Evolutionary conservation across 2,888 invertebrate species (phyloP).

Genomic region (Deroplatys truncata): DNA sequence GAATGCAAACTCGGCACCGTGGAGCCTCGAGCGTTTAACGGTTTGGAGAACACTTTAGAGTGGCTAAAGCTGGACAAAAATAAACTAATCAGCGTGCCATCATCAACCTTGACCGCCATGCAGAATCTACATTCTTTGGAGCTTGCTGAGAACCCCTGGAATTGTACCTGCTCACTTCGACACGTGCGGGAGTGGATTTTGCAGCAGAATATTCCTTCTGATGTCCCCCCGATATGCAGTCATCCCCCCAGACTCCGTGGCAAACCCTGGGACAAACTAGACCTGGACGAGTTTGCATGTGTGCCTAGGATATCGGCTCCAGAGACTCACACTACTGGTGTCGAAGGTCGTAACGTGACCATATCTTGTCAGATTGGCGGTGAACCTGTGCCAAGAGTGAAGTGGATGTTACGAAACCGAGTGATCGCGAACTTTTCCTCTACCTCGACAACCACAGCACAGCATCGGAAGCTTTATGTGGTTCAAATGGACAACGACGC

Average conservation of each 20-base stretch:
- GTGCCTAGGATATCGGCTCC: slow-evolving; percentile 63
- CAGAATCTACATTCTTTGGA: slow-evolving; percentile 69
- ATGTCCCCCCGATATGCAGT: slow-evolving; percentile 65
- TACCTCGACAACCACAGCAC: neutral
- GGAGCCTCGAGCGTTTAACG: slow-evolving; percentile 64
- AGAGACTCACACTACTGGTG: slow-evolving; percentile 57
- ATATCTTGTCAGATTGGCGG: slow-evolving; percentile 67
- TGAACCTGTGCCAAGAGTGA: slow-evolving; percentile 66
- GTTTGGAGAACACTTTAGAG: slow-evolving; percentile 67
- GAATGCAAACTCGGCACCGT: slow-evolving; percentile 66
- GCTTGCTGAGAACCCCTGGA: slow-evolving; percentile 76
- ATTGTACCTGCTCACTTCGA: slow-evolving; percentile 71
- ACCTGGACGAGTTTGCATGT: slow-evolving; percentile 76
- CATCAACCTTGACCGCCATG: slow-evolving; percentile 63
- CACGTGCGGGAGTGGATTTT: slow-evolving; percentile 77
- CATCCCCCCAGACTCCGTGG: slow-evolving; percentile 59
- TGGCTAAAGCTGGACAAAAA: slow-evolving; percentile 76
- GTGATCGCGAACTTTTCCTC: slow-evolving; percentile 59
- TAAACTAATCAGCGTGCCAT: slow-evolving; percentile 60
- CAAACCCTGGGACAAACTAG: slow-evolving; percentile 70
- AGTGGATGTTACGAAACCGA: slow-evolving; percentile 68
- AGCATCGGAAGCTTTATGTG: slow-evolving; percentile 43
- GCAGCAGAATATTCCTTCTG: slow-evolving; percentile 69
- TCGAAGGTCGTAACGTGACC: slow-evolving; percentile 70
- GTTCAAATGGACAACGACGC: slow-evolving; percentile 62